Percentiles rank a stretch among this genome's conserved stretches.
phyloP scores from a whole-genome alignment of 2,888 invertebrate genomes.

The Eumacrocentrus americanus region DNA sequence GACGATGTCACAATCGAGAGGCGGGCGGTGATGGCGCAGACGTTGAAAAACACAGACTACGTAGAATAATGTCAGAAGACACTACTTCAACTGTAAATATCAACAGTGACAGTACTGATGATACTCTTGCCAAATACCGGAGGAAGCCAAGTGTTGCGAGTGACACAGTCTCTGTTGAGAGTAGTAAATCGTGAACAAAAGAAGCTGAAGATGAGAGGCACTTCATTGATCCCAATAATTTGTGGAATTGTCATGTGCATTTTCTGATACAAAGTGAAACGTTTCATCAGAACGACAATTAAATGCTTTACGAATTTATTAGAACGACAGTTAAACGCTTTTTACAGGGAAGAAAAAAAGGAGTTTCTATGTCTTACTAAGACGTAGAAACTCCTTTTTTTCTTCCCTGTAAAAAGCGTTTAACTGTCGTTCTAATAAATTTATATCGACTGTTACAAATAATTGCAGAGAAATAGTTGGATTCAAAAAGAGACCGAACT shows the following conservation, averaged over 20 bases:
- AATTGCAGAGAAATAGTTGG: conserved; percentile 57
- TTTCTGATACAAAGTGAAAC: conserved; percentile 76
- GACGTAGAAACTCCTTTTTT: conserved; percentile 40
- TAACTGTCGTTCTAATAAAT: no score
- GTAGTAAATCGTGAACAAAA: conserved; percentile 59
- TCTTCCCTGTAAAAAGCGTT: conserved; percentile 1
- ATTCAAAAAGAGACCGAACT: conserved; percentile 62
- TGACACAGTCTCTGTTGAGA: conserved; percentile 62
- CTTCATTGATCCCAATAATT: conserved; percentile 64
- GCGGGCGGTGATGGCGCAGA: no score
- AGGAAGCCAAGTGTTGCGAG: conserved; percentile 69
- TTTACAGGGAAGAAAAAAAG: neutral
- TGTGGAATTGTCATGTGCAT: conserved; percentile 68
- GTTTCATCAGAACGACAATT: conserved; percentile 54
- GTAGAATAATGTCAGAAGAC: conserved; percentile 61
- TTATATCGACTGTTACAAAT: no score
- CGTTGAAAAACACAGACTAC: conserved; percentile 49
- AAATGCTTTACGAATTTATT: no score
- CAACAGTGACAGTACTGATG: conserved; percentile 76
- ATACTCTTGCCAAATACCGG: conserved; percentile 93
- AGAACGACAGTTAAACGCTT: conserved; percentile 15
- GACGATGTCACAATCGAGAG: conserved; percentile 55
- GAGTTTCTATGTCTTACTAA: no score
- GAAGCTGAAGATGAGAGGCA: conserved; percentile 62
- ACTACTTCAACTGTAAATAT: conserved; percentile 48